Base-by-base conservation (phyloP, 1,140 invertebrate genomes). In the Aphidius ervi region DNA sequence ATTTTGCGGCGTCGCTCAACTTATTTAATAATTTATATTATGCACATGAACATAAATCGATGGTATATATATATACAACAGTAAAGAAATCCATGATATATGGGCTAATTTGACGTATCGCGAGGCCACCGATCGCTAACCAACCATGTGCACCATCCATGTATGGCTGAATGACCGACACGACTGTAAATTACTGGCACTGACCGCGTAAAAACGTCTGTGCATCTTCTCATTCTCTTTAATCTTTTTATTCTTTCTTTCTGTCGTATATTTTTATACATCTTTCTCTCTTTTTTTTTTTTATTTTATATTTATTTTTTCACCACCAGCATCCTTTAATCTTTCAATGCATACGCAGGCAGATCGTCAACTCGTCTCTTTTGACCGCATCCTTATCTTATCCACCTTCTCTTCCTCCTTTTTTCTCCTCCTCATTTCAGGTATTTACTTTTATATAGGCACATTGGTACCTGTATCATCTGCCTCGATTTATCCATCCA, bases 21-120 rank as follows among this genome's bases (percentile, higher is more conserved):
- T 73, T 74, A 78, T 79, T 79, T 78, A 79, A 79, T 80, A 79
- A 79, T 79, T 78, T 77, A 79, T 77, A 78, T 79, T 77, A 79
- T 77, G 75, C 75, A 69, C 69, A 64, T 57, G 67, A 67, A 75
- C 76, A 80, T 80, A 79, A 80, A 80, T 79, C 73, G 73, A 72
- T 31, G 23, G 23, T 31, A 31, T 31, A 31, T 31, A 31, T 31
- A 31, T 31, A 54, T 61, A 59, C 67, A 61, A 61, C 58, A 67
- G 64, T 70, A 72, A 78, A 77, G 74, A 78, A 74, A 75, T 65
- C 56, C 74, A 79, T 79, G 78, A 80, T 79, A 70, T 79, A 80
- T 72, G 73, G 67, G 72, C 74, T 78, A 78, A 79, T 79, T 80
- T 78, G 78, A 80, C 76, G 75, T 76, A 78, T 79, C 72, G 76